Base-by-base conservation (phyloP, 2,888 invertebrate genomes). In the Trachelus tabidus region DNA sequence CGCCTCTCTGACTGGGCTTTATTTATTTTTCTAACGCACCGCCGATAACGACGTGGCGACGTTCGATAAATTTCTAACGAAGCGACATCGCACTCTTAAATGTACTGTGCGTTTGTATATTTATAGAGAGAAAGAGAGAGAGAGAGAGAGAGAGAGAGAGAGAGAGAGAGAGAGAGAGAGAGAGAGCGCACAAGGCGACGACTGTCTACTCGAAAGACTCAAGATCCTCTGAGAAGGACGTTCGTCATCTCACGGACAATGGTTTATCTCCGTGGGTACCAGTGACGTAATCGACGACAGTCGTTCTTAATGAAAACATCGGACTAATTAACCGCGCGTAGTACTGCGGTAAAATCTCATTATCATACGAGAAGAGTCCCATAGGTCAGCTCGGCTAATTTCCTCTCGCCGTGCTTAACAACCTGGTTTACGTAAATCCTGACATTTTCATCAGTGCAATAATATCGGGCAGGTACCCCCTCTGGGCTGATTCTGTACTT, bases 1-100 rank as follows among this genome's bases (percentile, higher is more conserved):
- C 40, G 23, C 40, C 40, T 79, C 83, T 80, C 80, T 81, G 71
- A 71, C 71, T 33, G 31, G 1, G 31, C 71, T 31, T 23, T 71
- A 33, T 71, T 71, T 71, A 31, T 33, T 31, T 71, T 33, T 12
- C 12, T 23, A 33, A 33, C 31, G 71, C 31, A 23, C 31, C 12
- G 71, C 6, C 71, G 71, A 71, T 71, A 71, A 71, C 31, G 71
- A 71, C 71, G 71, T 12, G 71, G 12, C 71, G 71, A 71, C 71
- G 71, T 71, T 71, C 71, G 31, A 71, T 71, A 71, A 71, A 12
- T 71, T 71, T 71, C 71, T 33, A 31, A 33, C 31, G 71, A 56
- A 56, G 56, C 56, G 40, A 15, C 15, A 1, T 15, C 12, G 40
- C 40, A 40, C 40, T 3, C 12, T 35, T 3, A 12, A 12, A 12